Conservation (phyloP, 2,888 invertebrate species). For the Drosophila acutilabella region DNA sequence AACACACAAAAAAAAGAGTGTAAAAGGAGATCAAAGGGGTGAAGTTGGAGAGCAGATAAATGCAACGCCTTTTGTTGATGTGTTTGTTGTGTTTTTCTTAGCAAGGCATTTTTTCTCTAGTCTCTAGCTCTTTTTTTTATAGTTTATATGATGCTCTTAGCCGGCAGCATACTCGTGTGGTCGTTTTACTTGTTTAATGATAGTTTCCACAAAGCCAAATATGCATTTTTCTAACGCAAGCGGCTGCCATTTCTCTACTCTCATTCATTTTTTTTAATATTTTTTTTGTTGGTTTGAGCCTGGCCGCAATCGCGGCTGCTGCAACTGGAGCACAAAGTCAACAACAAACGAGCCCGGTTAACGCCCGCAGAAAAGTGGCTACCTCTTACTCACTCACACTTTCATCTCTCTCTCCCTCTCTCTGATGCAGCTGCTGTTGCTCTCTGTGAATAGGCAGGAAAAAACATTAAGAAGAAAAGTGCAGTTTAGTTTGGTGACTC, state of each 20-base stretch:
- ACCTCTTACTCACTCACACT: slow-evolving; percentile 8
- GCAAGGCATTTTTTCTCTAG: slow-evolving; percentile 12
- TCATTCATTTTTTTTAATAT: not conserved
- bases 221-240: slow-evolving; percentile 52
- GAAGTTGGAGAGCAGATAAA: not conserved
- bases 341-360: slow-evolving; percentile 72
- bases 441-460: slow-evolving; percentile 23
- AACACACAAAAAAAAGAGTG: not conserved
- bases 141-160: slow-evolving; percentile 33
- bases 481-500: slow-evolving; percentile 4
- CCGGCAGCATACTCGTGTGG: slow-evolving; percentile 49
- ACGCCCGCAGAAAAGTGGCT: slow-evolving; percentile 71
- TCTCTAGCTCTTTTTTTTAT: slow-evolving; percentile 6
- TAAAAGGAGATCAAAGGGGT: not conserved
- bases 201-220: slow-evolving; percentile 74
- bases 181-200: slow-evolving; percentile 71
- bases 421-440: not conserved
- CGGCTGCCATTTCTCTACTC: slow-evolving; percentile 6
- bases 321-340: slow-evolving; percentile 78
- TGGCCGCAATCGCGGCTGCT: slow-evolving; percentile 49
- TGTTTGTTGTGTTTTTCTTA: slow-evolving; percentile 40
- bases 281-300: slow-evolving; percentile 23
- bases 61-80: slow-evolving; percentile 42
- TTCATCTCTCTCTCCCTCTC: not conserved
- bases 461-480: slow-evolving; percentile 31